Evolutionary conservation across 2,888 invertebrate species (phyloP).

Genomic region (Harpalus rubripes): DNA sequence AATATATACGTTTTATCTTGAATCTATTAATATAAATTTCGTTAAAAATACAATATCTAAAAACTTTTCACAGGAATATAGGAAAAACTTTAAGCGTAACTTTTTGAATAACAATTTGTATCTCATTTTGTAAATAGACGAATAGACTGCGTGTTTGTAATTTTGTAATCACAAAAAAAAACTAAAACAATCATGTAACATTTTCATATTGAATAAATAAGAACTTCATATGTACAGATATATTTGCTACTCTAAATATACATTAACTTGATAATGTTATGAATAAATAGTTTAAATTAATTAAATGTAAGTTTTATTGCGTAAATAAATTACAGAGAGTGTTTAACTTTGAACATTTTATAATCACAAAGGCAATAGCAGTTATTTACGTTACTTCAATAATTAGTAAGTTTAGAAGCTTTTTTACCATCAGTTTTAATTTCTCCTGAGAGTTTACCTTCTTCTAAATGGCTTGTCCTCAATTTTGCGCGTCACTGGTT

Average conservation of each 20-base stretch:
- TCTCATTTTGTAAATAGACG: too few species aligned
- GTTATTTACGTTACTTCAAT: constrained; percentile 51
- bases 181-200: too few species aligned
- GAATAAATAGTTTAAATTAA: constrained; percentile 12
- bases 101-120: too few species aligned
- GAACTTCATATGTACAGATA: too few species aligned
- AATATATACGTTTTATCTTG: too few species aligned
- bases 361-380: constrained; percentile 31
- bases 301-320: constrained; percentile 18
- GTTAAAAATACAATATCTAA: too few species aligned
- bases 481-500: constrained; percentile 55
- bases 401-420: constrained; percentile 30
- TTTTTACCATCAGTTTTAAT: constrained; percentile 53
- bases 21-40: too few species aligned
- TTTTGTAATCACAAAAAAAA: too few species aligned
- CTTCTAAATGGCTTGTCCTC: constrained; percentile 44
- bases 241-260: background rate
- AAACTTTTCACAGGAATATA: too few species aligned
- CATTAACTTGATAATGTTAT: background rate
- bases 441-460: constrained; percentile 52
- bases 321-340: constrained; percentile 2
- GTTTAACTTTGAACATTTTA: constrained; percentile 12
- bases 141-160: too few species aligned
- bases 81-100: too few species aligned
- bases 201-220: too few species aligned